Evolutionary conservation across 2,888 invertebrate species (phyloP).

Genomic region (Caenorhabditis sp.): DNA sequence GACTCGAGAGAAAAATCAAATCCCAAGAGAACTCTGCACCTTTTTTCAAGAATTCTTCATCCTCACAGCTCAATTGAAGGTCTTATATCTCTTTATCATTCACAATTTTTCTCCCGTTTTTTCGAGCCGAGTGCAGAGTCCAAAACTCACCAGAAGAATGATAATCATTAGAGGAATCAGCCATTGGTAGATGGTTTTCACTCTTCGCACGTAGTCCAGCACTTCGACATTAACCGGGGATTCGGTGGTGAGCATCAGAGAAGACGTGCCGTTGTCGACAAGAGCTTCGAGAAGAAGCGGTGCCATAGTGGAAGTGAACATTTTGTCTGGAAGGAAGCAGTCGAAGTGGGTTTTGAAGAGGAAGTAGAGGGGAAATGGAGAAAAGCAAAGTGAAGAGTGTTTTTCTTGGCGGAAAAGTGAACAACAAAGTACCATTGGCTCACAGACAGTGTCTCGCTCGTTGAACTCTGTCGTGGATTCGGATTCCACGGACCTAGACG

Average conservation of each 20-base stretch:
- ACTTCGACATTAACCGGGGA: constrained; percentile 31
- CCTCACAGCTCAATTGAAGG: no score
- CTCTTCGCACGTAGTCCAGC: constrained; percentile 43
- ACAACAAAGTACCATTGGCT: no score
- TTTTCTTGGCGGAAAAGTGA: no score
- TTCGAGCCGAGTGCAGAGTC: no score
- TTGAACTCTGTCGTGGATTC: no score
- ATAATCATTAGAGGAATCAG: constrained; percentile 79
- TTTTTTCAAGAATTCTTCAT: no score
- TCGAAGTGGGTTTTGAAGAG: constrained; percentile 10
- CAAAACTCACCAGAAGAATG: constrained; percentile 75
- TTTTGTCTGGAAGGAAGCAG: neutral
- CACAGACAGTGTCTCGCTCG: no score
- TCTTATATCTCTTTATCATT: no score
- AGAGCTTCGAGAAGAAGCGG: constrained; percentile 27
- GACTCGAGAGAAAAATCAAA: neutral
- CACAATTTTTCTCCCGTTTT: no score
- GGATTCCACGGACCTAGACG: no score
- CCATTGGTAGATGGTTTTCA: constrained; percentile 73
- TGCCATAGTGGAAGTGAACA: constrained; percentile 49
- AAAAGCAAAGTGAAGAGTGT: constrained; percentile 2
- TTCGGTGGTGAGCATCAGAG: constrained; percentile 18
- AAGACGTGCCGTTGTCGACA: constrained; percentile 41
- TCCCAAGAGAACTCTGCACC: no score
- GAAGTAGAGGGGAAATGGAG: constrained; percentile 19